phyloP scores from a whole-genome alignment of 2,797 vertebrate species.

The Decapterus maruadsi region DNA sequence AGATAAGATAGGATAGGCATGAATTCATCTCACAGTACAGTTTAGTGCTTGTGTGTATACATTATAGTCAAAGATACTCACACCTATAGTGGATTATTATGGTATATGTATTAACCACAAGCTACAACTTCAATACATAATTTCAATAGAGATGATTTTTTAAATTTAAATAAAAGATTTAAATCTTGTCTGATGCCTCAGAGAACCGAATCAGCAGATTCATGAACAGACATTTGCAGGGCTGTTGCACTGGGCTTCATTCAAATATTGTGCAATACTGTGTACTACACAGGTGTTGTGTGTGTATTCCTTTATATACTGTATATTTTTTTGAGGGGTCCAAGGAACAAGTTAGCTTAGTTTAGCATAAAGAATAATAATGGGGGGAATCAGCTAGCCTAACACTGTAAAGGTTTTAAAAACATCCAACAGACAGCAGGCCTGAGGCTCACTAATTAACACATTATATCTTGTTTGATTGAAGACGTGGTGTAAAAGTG shows the following conservation, averaged over 20 bases:
- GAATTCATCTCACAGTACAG: too few species aligned
- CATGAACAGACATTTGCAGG: too few species aligned
- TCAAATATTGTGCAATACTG: too few species aligned
- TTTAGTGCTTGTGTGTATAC: too few species aligned
- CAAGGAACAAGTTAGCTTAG: not conserved
- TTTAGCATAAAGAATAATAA: not conserved
- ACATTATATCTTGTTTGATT: not conserved
- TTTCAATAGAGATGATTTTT: not conserved
- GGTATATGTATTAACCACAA: not conserved
- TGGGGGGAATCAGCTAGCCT: not conserved
- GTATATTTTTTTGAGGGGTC: too few species aligned
- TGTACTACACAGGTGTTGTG: too few species aligned
- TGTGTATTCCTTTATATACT: too few species aligned
- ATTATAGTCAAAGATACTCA: not conserved
- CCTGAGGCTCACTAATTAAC: not conserved
- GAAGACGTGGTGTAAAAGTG: not conserved
- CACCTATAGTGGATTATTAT: not conserved
- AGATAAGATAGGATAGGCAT: not conserved
- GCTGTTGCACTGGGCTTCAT: too few species aligned
- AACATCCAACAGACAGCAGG: not conserved
- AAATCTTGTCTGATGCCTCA: too few species aligned
- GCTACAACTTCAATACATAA: not conserved
- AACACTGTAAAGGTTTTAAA: not conserved
- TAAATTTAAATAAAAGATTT: too few species aligned
- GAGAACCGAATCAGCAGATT: too few species aligned